phyloP scores from a whole-genome alignment of 2,888 invertebrate species.

The Carcina quercana region DNA sequence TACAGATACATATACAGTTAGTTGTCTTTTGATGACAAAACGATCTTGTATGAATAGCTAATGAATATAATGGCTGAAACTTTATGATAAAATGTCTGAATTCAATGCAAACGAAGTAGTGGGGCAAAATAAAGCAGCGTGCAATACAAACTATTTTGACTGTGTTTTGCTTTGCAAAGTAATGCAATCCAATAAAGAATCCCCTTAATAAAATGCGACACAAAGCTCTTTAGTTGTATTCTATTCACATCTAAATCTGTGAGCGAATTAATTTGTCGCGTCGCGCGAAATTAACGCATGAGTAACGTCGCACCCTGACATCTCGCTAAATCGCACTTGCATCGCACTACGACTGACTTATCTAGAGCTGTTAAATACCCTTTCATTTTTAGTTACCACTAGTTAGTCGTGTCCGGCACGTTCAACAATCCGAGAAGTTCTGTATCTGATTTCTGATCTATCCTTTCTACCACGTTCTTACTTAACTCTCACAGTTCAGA shows the following conservation, averaged over 20 bases:
- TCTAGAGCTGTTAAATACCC: conserved; percentile 28
- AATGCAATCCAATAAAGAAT: too few species aligned
- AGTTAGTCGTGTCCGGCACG: too few species aligned
- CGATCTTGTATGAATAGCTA: too few species aligned
- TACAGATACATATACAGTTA: too few species aligned
- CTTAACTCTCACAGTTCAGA: background rate
- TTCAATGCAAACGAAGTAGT: too few species aligned
- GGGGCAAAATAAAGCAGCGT: too few species aligned
- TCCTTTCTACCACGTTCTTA: background rate
- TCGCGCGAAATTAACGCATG: conserved; percentile 69
- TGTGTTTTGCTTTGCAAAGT: too few species aligned
- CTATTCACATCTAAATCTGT: conserved; percentile 52
- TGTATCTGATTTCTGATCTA: background rate
- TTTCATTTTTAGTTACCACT: too few species aligned
- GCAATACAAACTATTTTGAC: too few species aligned
- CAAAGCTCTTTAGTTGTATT: conserved; percentile 16
- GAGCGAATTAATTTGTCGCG: conserved; percentile 59
- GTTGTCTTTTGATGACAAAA: too few species aligned
- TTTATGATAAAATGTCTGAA: too few species aligned
- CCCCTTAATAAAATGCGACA: background rate
- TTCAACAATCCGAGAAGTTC: background rate
- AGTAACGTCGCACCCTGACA: conserved; percentile 60
- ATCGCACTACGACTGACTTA: conserved; percentile 24
- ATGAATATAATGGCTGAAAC: too few species aligned
- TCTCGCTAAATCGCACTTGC: conserved; percentile 63